These are phyloP conservation scores for Actenoides hombroni DNA, from an alignment of 2,113 vertebrate genomes.

Conservation along the genomic window DNA sequence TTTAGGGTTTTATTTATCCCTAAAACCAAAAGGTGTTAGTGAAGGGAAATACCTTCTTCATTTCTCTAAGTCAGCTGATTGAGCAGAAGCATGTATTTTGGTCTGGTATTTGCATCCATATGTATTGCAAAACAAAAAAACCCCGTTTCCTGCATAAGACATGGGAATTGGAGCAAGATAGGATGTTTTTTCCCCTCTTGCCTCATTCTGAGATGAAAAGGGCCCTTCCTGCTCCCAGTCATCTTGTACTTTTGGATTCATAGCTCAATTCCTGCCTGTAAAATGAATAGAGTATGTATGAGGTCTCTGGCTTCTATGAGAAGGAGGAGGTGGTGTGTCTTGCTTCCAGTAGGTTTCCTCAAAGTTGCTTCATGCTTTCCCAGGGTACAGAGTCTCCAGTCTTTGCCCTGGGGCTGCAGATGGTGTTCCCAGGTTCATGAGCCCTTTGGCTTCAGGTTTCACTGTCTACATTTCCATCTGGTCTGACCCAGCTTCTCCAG, in stretches of 20 bases:
- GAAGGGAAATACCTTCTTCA: not conserved
- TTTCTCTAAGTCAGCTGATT: not conserved
- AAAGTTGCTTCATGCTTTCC: not conserved
- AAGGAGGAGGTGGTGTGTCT: not conserved
- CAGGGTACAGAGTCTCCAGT: not conserved
- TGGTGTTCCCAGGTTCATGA: not conserved
- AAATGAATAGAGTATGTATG: not conserved
- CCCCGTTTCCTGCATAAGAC: not conserved
- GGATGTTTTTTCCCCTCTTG: accelerated
- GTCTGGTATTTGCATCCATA: not conserved
- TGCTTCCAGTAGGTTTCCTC: not conserved
- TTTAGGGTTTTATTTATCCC: not conserved
- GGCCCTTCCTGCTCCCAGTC: not conserved
- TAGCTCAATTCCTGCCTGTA: not conserved
- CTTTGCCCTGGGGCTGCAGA: not conserved
- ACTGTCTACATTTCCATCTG: not conserved
- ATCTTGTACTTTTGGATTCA: not conserved
- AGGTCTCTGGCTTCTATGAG: not conserved
- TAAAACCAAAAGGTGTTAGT: not conserved
- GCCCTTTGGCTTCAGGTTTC: not conserved
- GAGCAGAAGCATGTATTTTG: not conserved
- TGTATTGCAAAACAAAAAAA: not conserved
- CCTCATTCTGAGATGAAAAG: not conserved
- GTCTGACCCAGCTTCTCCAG: not conserved
- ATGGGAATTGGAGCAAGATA: not conserved